phyloP scores from a whole-genome alignment of 2,888 invertebrate species.

The Lasioglossum zephyrum region DNA sequence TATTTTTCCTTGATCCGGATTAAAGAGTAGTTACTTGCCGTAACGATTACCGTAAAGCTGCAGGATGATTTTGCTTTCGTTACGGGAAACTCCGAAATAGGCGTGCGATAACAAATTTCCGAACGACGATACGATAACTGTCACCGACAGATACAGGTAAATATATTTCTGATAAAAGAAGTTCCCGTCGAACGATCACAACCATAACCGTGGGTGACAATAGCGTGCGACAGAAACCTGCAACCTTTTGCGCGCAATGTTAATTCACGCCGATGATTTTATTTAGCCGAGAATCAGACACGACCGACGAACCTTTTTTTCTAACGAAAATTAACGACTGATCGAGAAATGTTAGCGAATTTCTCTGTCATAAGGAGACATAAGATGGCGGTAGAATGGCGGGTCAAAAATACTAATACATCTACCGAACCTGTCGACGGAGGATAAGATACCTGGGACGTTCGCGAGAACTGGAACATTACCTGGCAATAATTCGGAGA shows the following conservation, averaged over 20 bases:
- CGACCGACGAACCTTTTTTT: background rate
- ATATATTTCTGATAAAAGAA: slow-evolving; percentile 46
- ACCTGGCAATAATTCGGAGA: background rate
- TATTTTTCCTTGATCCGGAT: background rate
- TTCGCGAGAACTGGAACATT: background rate
- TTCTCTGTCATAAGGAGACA: slow-evolving; percentile 67
- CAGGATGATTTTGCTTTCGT: background rate
- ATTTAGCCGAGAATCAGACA: background rate
- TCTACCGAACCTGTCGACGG: slow-evolving; percentile 16
- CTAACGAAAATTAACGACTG: background rate
- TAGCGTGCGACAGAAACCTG: slow-evolving; percentile 28
- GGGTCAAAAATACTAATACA: slow-evolving; percentile 68
- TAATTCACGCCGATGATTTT: slow-evolving; percentile 16
- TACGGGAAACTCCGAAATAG: background rate
- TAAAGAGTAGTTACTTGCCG: background rate
- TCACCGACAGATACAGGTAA: slow-evolving; percentile 47
- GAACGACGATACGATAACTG: slow-evolving; percentile 34
- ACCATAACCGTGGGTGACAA: slow-evolving; percentile 47
- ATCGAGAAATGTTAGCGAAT: slow-evolving; percentile 46
- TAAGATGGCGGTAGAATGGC: slow-evolving; percentile 77
- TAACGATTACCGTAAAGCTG: background rate
- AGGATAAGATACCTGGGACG: slow-evolving; percentile 7
- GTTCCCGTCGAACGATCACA: slow-evolving; percentile 34
- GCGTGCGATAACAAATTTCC: slow-evolving; percentile 15
- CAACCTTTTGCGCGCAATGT: slow-evolving; percentile 51